Conservation (phyloP, 2,113 vertebrate species). For the Perca fluviatilis region DNA sequence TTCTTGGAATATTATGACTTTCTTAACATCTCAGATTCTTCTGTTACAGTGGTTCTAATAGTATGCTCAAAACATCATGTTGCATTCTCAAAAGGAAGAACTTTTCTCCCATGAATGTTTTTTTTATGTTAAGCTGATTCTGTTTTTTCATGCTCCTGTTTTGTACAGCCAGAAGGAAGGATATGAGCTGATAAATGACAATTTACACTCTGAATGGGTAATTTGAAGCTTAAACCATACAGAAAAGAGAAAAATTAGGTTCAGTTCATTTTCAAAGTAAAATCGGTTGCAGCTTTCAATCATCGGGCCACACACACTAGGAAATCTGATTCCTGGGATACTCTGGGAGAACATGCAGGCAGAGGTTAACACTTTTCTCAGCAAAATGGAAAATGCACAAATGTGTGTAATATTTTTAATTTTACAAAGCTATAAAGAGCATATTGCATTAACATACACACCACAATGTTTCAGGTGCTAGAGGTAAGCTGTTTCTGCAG, state of each 20-base stretch:
- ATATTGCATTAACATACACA: background rate
- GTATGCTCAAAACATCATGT: background rate
- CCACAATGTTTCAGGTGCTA: constrained; percentile 17
- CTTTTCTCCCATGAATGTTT: background rate
- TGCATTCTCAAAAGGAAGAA: background rate
- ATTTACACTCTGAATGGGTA: background rate
- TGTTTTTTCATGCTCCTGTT: background rate
- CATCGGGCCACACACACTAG: background rate
- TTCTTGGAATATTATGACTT: background rate
- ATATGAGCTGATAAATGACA: constrained; percentile 6
- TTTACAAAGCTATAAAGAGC: background rate
- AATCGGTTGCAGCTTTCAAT: constrained; percentile 3
- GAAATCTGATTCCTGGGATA: background rate
- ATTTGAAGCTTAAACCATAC: constrained; percentile 6
- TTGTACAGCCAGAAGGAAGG: constrained; percentile 1
- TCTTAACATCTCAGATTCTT: background rate
- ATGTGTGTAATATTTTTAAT: background rate
- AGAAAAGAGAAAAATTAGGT: background rate
- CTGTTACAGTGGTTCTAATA: background rate
- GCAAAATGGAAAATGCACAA: background rate
- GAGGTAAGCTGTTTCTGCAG: constrained; percentile 37
- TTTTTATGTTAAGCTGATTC: background rate
- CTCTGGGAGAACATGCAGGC: too few species aligned
- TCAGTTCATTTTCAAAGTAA: background rate
- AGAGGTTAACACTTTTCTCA: background rate